phyloP scores from a whole-genome alignment of 2,113 vertebrate genomes.

The Apeltes quadracus region DNA sequence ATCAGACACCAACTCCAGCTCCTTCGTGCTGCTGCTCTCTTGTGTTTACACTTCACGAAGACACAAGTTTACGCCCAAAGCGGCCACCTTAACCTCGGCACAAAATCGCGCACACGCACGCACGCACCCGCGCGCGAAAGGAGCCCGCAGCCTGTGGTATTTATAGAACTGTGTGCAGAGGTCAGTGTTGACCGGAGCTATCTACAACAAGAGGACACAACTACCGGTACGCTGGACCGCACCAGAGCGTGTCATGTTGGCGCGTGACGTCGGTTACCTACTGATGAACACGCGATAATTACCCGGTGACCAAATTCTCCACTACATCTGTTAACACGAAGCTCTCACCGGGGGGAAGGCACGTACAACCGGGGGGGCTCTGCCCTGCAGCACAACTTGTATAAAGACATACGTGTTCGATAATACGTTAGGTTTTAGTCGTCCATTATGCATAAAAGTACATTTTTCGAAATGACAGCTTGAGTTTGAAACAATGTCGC shows the following conservation, averaged over 20 bases:
- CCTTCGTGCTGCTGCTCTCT: slow-evolving; percentile 28
- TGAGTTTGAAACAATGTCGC: background rate
- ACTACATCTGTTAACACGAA: slow-evolving; percentile 4
- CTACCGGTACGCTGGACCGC: background rate
- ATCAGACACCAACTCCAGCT: background rate
- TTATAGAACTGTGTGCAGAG: background rate
- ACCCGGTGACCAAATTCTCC: background rate
- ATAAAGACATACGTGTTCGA: background rate
- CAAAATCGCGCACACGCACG: slow-evolving; percentile 10
- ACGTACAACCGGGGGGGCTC: background rate
- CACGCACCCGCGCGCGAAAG: slow-evolving; percentile 1
- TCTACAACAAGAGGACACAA: background rate
- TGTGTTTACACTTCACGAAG: slow-evolving; percentile 62
- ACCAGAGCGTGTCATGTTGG: background rate
- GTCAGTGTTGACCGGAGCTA: background rate
- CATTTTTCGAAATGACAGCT: background rate
- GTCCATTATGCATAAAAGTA: background rate
- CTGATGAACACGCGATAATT: background rate
- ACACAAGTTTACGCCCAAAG: slow-evolving; percentile 64
- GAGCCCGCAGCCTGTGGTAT: background rate
- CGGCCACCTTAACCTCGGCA: slow-evolving; percentile 38
- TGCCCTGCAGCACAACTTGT: background rate
- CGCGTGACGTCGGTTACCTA: background rate
- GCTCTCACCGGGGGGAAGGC: background rate
- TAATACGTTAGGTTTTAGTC: fast-evolving